phyloP scores from a whole-genome alignment of 2,888 invertebrate genomes.

The Mimas tiliae region DNA sequence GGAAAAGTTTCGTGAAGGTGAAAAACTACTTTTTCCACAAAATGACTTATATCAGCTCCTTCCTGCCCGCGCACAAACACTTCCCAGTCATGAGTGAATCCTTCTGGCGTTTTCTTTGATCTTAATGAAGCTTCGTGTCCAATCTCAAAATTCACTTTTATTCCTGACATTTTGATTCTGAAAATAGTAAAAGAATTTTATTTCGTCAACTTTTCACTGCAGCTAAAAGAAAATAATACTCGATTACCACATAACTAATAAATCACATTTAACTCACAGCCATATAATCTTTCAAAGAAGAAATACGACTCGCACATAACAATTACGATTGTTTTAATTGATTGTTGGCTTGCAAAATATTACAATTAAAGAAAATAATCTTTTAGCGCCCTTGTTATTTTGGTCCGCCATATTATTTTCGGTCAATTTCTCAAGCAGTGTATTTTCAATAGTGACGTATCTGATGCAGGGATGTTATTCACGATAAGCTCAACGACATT shows the following conservation, averaged over 20 bases:
- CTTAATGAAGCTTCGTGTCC: slow-evolving; percentile 95
- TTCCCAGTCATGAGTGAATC: slow-evolving; percentile 99
- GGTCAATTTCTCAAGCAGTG: slow-evolving; percentile 5
- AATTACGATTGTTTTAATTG: slow-evolving; percentile 45
- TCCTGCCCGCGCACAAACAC: slow-evolving; percentile 96
- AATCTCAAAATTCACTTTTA: slow-evolving; percentile 93
- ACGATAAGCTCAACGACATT: not conserved
- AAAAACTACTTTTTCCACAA: slow-evolving; percentile 97
- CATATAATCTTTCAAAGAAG: slow-evolving; percentile 37
- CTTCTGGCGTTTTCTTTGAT: slow-evolving; percentile 92
- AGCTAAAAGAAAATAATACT: slow-evolving; percentile 45
- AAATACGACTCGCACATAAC: slow-evolving; percentile 44
- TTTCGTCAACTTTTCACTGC: slow-evolving; percentile 29
- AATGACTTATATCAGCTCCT: slow-evolving; percentile 93
- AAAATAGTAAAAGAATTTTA: slow-evolving; percentile 37
- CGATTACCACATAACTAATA: slow-evolving; percentile 31
- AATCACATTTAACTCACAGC: slow-evolving; percentile 45
- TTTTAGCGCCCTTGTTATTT: slow-evolving; percentile 85
- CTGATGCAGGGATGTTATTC: not conserved
- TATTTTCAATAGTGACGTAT: slow-evolving; percentile 16
- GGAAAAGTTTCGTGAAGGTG: slow-evolving; percentile 96
- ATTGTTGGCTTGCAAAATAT: slow-evolving; percentile 52
- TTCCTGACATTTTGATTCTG: slow-evolving; percentile 68
- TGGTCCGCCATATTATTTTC: slow-evolving; percentile 79
- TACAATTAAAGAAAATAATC: slow-evolving; percentile 66